Base-by-base conservation (phyloP, 2,113 vertebrate species). In the Heterochromis multidens region DNA sequence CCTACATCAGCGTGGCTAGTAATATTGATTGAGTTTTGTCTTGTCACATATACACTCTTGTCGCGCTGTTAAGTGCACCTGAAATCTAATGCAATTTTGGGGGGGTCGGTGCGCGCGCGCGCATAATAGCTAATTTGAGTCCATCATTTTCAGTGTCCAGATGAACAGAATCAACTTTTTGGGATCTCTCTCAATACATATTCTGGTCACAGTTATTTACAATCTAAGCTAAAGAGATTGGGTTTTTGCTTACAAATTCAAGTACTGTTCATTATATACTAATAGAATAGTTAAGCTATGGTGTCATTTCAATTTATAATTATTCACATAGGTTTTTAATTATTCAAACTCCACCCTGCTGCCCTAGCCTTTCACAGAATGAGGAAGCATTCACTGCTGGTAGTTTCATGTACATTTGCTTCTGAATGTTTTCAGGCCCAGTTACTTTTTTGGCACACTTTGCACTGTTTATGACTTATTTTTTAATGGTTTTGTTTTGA, bases 211-310 rank as follows among this genome's bases (percentile, higher is more conserved):
- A 70, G 23, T 46, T 40, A 70, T 70, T 25, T 1, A 70, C n/a
- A 0, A 0, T 17, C 37, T 23, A 21, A 52, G 17, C 17, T 19
- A 43, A 25, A 14, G 14, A 1, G 14, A 70, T 43, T 25, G 10
- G 25, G 59, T 67, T 40, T 67, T 7, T 70, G 37, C 23, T 70
- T 46, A 46, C 23, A 70, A 27, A 23, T 27, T n/a, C 16, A 70
- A 19, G 46, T 70, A 11, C 25, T 19, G 23, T 67, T 27, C 7
- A 0, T 23, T 43, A 14, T 27, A 0, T 67, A 67, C 9, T 10
- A 0, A 46, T 37, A 25, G 37, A 1, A 27, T 67, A 0, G 4
- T 65, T 65, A 70, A 46, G 4, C 16, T 25, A 67, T 25, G 63
- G 37, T 25, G 37, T 40, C 17, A n/a, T 25, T 63, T 10, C 37